phyloP scores from a whole-genome alignment of 2,888 invertebrate genomes.

The Philopedon plagiatum region DNA sequence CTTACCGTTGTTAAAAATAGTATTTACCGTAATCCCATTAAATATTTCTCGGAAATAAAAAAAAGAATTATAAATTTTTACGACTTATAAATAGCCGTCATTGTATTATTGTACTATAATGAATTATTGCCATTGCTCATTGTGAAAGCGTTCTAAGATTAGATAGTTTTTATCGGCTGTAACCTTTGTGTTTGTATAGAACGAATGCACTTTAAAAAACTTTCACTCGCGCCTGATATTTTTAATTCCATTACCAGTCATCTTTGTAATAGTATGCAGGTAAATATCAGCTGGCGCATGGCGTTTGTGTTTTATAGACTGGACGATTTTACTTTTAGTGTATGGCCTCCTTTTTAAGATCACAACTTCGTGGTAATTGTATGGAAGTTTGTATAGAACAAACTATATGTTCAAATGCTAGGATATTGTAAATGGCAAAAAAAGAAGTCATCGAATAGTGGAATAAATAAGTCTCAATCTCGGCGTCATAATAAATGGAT shows the following conservation, averaged over 20 bases:
- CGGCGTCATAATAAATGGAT: no score
- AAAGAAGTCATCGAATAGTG: no score
- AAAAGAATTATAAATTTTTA: slow-evolving; percentile 5
- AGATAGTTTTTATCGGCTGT: slow-evolving; percentile 23
- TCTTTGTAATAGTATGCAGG: slow-evolving; percentile 1
- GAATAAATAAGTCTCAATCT: no score
- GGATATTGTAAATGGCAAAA: no score
- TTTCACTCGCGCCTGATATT: slow-evolving; percentile 17
- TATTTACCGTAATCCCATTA: background rate
- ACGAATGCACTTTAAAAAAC: slow-evolving; percentile 17
- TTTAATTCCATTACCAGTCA: background rate
- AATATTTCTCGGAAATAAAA: background rate
- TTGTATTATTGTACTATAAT: background rate
- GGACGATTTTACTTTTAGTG: no score
- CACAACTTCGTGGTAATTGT: no score
- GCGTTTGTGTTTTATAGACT: no score
- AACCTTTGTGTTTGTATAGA: slow-evolving; percentile 21
- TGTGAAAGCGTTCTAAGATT: slow-evolving; percentile 20
- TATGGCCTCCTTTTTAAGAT: no score
- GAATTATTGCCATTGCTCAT: slow-evolving; percentile 12
- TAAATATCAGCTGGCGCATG: background rate
- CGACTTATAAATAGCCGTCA: background rate
- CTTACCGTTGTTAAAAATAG: no score
- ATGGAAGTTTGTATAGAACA: no score
- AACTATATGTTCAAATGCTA: no score